phyloP scores from a whole-genome alignment of 2,113 vertebrate species.

The Galbula dea region DNA sequence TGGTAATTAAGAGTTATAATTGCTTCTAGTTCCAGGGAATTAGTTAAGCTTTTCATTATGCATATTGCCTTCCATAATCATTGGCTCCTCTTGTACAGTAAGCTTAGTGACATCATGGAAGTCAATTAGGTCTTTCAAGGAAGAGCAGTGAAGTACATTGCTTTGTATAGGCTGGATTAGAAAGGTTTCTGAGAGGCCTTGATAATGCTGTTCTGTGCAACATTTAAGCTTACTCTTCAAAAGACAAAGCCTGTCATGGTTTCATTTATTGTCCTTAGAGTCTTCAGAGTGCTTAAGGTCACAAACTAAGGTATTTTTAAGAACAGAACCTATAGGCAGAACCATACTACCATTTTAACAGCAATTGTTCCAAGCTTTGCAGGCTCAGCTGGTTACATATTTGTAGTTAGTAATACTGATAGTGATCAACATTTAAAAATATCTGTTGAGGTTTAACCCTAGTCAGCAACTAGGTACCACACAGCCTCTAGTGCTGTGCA shows the following conservation, averaged over 20 bases:
- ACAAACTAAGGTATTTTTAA: background rate
- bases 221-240: constrained; percentile 5
- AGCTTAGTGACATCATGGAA: constrained; percentile 71
- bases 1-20: constrained; percentile 77
- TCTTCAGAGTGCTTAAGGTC: background rate
- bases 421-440: background rate
- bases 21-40: constrained; percentile 71
- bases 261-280: background rate
- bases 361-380: background rate
- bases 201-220: constrained; percentile 43
- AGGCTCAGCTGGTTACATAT: background rate
- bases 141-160: constrained; percentile 42
- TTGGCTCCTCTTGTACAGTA: background rate
- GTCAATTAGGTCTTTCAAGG: constrained; percentile 71
- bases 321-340: background rate
- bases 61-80: constrained; percentile 57
- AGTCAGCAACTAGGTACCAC: background rate
- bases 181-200: constrained; percentile 44
- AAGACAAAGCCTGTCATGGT: background rate
- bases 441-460: background rate
- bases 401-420: background rate
- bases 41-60: constrained; percentile 66
- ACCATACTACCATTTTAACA: background rate
- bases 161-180: constrained; percentile 58
- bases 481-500: background rate